These are phyloP conservation scores for Acrobasis consociella DNA, from an alignment of 2,888 invertebrate species.

Conservation along the genomic window DNA sequence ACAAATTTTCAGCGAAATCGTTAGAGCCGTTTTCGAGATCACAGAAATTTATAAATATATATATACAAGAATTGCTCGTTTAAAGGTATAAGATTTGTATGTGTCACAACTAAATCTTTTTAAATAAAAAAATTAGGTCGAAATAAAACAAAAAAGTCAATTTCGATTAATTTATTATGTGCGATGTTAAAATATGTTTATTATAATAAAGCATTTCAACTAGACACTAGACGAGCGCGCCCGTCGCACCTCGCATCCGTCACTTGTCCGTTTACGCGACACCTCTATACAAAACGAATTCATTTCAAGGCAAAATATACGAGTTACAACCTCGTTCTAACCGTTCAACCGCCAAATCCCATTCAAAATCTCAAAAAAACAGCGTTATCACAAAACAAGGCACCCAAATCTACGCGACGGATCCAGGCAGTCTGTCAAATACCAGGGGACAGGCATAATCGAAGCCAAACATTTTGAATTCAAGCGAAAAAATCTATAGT, in stretches of 20 bases:
- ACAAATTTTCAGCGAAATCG: too few relatives aligned
- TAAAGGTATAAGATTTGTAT: too few relatives aligned
- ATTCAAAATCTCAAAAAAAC: conserved; percentile 43
- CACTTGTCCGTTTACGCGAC: conserved; percentile 59
- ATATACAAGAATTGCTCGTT: too few relatives aligned
- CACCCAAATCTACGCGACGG: too few relatives aligned
- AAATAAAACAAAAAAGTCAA: conserved; percentile 55
- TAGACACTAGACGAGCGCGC: conserved; percentile 50
- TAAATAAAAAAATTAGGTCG: background rate
- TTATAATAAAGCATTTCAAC: conserved; percentile 78
- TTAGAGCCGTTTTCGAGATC: too few relatives aligned
- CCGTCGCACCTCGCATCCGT: conserved; percentile 49
- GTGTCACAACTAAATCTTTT: too few relatives aligned
- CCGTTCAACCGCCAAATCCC: conserved; percentile 18
- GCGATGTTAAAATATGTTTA: conserved; percentile 82
- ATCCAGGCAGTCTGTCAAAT: too few relatives aligned
- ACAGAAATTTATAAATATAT: too few relatives aligned
- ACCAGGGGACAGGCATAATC: too few relatives aligned
- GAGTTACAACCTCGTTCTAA: conserved; percentile 53
- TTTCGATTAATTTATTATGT: conserved; percentile 83
- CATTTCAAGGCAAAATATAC: conserved; percentile 53
- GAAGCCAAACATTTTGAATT: too few relatives aligned
- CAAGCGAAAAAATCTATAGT: too few relatives aligned
- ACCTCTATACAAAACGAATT: conserved; percentile 62
- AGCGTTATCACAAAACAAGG: background rate